Evolutionary conservation across 2,113 vertebrate species (phyloP).

Genomic region (Hemiscyllium ocellatum): DNA sequence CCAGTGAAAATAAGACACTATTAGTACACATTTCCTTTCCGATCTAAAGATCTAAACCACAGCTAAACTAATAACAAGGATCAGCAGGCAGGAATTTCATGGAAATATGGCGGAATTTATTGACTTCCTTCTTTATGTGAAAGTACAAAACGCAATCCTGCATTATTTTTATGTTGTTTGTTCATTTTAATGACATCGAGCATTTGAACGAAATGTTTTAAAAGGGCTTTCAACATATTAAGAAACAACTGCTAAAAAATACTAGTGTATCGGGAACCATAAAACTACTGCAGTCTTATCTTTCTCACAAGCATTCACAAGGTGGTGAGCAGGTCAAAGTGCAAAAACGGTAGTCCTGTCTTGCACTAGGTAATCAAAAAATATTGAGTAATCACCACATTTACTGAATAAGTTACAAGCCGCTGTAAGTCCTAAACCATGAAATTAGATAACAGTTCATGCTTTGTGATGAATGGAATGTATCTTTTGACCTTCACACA

Average conservation of each 20-base stretch:
- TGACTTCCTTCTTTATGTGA: not conserved
- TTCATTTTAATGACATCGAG: not conserved
- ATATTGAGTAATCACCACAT: not conserved
- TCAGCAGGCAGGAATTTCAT: not conserved
- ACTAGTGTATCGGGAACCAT: not conserved
- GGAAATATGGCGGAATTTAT: not conserved
- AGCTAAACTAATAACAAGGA: not conserved
- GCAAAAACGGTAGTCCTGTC: not conserved
- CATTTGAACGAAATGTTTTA: not conserved
- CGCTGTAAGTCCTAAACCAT: not conserved
- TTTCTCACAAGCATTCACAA: not conserved
- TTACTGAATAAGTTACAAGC: not conserved
- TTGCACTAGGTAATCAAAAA: not conserved
- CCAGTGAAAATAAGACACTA: not conserved
- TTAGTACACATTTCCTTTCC: not conserved
- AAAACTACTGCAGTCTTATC: not conserved
- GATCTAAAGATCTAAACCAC: not conserved
- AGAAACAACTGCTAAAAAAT: not conserved
- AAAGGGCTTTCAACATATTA: not conserved
- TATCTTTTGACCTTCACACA: slow-evolving; percentile 1
- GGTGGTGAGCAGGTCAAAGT: not conserved
- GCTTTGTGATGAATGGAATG: slow-evolving; percentile 12
- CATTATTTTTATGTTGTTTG: not conserved
- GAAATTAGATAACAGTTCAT: slow-evolving; percentile 11
- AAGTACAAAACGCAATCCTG: not conserved